A percentile compares a stretch with the other conserved stretches of the same genome.
These are phyloP conservation scores for Pongo pygmaeus DNA, from an alignment of 2,113 vertebrate species.

Conservation along the genomic window DNA sequence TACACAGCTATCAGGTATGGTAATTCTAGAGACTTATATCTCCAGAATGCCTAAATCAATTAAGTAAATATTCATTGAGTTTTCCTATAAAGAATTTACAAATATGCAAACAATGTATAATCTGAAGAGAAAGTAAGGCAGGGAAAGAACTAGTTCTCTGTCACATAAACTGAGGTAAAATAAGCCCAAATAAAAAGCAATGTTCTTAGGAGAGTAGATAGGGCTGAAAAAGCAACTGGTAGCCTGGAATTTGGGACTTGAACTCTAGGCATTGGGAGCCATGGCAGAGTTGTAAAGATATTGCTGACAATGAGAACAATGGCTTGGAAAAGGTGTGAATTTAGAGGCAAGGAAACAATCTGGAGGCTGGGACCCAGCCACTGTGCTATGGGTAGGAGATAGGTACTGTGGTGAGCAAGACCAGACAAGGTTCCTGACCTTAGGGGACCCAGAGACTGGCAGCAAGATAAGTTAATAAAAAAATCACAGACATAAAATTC, in stretches of 20 bases:
- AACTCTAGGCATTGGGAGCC: not conserved
- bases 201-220: not conserved
- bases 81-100: not conserved
- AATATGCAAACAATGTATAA: not conserved
- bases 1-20: not conserved
- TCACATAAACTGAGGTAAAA: not conserved
- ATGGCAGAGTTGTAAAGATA: not conserved
- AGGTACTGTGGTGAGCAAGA: not conserved
- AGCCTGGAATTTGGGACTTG: not conserved
- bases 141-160: not conserved
- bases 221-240: not conserved
- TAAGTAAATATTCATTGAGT: constrained; percentile 14
- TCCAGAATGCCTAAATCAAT: not conserved
- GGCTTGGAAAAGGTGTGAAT: not conserved
- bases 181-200: not conserved
- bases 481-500: not conserved
- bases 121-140: not conserved
- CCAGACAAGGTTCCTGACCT: not conserved
- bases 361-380: not conserved
- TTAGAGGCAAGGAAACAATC: not conserved
- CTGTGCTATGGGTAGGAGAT: not conserved
- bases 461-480: not conserved
- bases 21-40: not conserved
- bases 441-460: not conserved
- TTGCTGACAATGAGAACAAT: not conserved